Evolutionary conservation across 1,140 invertebrate species (phyloP).

Genomic region (Subanguina moxae): DNA sequence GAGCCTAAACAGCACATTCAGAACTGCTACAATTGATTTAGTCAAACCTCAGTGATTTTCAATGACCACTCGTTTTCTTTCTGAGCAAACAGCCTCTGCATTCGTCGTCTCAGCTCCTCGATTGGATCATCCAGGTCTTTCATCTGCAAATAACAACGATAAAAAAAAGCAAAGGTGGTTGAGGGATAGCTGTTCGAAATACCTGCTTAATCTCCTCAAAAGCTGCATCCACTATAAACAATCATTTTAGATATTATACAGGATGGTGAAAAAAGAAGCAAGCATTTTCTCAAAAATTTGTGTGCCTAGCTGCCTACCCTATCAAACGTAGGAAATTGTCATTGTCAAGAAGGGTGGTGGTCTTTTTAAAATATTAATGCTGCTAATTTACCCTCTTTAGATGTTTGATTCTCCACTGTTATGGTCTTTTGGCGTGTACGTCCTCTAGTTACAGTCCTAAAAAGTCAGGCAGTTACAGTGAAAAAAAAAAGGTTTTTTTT

Average conservation of each 20-base stretch:
- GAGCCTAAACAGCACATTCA: constrained; percentile 6
- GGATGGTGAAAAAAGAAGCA: no score
- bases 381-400: constrained; percentile 17
- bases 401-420: constrained; percentile 29
- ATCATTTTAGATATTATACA: no score
- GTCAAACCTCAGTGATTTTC: constrained; percentile 25
- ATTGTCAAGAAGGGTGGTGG: no score
- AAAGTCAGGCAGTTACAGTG: no score
- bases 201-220: constrained; percentile 19
- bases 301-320: no score
- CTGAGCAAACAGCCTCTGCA: constrained; percentile 20
- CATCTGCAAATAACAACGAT: constrained; percentile 9
- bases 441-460: constrained; percentile 26
- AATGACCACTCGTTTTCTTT: constrained; percentile 20
- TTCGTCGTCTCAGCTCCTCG: constrained; percentile 24
- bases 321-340: no score
- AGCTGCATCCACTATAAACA: constrained; percentile 14
- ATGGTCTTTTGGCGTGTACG: constrained; percentile 26
- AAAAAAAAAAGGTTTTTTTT: no score
- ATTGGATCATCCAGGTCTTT: constrained; percentile 18
- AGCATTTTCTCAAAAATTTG: no score
- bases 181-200: neutral
- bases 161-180: neutral
- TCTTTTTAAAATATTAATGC: no score
- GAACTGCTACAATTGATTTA: neutral